Evolutionary conservation across 2,113 vertebrate species (phyloP).

Genomic region (Peucedramus taeniatus): DNA sequence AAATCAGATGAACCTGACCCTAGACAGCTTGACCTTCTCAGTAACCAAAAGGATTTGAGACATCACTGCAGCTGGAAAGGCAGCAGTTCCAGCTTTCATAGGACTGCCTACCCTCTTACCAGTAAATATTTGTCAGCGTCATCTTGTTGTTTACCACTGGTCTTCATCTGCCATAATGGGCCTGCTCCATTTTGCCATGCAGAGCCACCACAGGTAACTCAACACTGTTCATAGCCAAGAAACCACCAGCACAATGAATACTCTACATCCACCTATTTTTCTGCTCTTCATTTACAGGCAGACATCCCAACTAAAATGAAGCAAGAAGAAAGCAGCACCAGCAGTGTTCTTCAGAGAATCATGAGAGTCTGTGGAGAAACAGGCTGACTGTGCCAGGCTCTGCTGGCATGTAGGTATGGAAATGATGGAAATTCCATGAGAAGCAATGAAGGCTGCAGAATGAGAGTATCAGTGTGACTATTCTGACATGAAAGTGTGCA

Average conservation of each 20-base stretch:
- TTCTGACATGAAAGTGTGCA: neutral
- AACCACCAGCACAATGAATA: neutral
- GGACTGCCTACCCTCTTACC: neutral
- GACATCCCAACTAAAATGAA: neutral
- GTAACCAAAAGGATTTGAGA: neutral
- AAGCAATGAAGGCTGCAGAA: neutral
- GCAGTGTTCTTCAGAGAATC: neutral
- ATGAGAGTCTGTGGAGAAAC: neutral
- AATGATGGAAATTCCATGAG: neutral
- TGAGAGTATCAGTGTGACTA: neutral
- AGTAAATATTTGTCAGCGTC: neutral
- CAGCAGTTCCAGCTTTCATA: neutral
- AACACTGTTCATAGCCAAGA: neutral
- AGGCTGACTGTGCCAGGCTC: neutral
- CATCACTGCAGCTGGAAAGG: neutral
- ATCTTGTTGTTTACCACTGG: neutral
- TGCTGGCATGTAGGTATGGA: neutral
- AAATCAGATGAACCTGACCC: slow-evolving; percentile 1
- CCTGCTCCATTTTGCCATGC: neutral
- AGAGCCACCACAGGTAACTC: neutral
- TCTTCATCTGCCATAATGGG: neutral
- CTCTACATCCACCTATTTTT: neutral
- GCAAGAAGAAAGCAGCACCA: neutral
- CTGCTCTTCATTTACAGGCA: neutral
- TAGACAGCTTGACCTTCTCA: neutral